Evolutionary conservation across 2,888 invertebrate genomes (phyloP), one percentile per base, ranked within the genome.

Genomic region (Congeria kusceri): DNA sequence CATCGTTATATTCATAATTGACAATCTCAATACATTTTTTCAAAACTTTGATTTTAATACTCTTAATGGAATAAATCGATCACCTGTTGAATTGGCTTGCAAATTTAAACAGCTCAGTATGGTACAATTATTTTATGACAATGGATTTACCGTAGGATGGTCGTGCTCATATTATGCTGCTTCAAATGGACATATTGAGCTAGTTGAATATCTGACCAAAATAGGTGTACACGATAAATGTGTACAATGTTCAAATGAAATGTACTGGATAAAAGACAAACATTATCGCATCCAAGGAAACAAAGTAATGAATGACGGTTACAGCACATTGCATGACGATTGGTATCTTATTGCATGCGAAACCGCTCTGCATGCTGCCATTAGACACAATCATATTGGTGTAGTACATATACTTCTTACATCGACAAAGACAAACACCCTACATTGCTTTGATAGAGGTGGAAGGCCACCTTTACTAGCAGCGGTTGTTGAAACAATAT

Each of bases 31-130:
- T n/a, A n/a, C n/a, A n/a, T n/a, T n/a, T n/a, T n/a, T n/a, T n/a
- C n/a, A 23, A 5, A 61, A 29, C 28, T 61, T 32, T 20, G 3
- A 28, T 3, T 61, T 29, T n/a, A 9, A 29, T n/a, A 28, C 20
- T 32, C 11, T 61, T 28, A 61, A 61, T 61, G 61, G 32, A 3
- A 7, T 61, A 3, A 61, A 61, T 32, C 32, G 28, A 20, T 29
- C 20, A 39, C 61, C 61, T 61, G 32, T 61, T 9, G 32, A 61
- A n/a, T 39, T 61, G 3, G 61, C 61, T 18, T 61, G 61, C 39
- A 61, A 61, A 32, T 15, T 32, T 20, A 39, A 39, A 3, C 32
- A 61, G 13, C 20, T 29, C 5, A 20, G 32, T 32, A 20, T 32
- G 4, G 32, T 61, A 9, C 15, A 61, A 20, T 2, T 18, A 20